phyloP scores from a whole-genome alignment of 2,888 invertebrate genomes.

The Seira ritae region DNA sequence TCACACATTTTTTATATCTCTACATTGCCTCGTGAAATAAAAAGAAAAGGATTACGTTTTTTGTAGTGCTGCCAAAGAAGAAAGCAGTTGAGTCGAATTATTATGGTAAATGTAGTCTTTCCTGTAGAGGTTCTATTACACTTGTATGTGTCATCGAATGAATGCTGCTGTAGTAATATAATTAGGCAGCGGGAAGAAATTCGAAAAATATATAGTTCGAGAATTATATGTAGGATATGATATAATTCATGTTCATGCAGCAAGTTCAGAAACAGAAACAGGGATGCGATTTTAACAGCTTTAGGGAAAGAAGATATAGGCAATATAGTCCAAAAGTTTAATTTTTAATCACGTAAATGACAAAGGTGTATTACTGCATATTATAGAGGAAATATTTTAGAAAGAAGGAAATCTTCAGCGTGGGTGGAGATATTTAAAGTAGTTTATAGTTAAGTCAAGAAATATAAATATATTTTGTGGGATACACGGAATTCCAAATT shows the following conservation, averaged over 20 bases:
- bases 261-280: conserved; percentile 27
- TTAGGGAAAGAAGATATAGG: too few relatives aligned
- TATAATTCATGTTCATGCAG: background rate
- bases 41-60: conserved; percentile 25
- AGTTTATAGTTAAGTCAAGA: background rate
- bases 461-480: background rate
- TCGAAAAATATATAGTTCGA: background rate
- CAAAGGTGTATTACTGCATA: background rate
- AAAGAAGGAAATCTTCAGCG: background rate
- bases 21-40: conserved; percentile 52
- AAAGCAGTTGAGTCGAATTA: too few relatives aligned
- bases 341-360: too few relatives aligned
- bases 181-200: background rate
- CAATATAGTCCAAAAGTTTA: too few relatives aligned
- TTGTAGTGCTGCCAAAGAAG: conserved; percentile 45
- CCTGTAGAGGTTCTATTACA: conserved; percentile 23
- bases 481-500: background rate
- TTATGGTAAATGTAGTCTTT: conserved; percentile 49
- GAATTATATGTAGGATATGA: background rate
- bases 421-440: background rate
- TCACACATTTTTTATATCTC: background rate
- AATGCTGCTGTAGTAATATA: background rate
- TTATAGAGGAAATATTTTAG: background rate
- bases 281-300: conserved; percentile 51
- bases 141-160: background rate